phyloP scores from a whole-genome alignment of 2,888 invertebrate species.

The Pristionchus japonicus region DNA sequence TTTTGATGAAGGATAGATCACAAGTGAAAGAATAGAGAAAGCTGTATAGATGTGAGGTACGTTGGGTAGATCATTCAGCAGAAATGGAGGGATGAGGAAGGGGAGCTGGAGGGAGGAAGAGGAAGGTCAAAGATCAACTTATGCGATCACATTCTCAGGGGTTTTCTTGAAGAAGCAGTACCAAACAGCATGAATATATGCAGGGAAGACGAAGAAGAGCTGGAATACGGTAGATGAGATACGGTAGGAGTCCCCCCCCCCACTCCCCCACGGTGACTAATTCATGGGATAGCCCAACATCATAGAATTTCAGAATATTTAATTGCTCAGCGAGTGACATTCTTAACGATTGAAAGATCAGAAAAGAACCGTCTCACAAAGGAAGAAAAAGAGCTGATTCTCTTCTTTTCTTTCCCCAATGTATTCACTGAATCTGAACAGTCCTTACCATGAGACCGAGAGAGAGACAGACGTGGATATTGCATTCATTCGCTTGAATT shows the following conservation, averaged over 20 bases:
- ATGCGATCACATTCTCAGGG: conserved; percentile 52
- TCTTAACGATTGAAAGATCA: not conserved
- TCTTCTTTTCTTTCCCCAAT: not conserved
- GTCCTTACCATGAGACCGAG: conserved; percentile 55
- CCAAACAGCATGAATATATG: conserved; percentile 63
- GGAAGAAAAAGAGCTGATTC: not conserved
- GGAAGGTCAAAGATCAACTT: conserved; percentile 42
- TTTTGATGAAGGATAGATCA: not conserved
- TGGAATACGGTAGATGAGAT: not conserved
- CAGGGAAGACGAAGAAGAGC: conserved; percentile 61
- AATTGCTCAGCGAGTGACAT: not conserved
- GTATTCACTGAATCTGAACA: not conserved
- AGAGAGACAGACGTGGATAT: conserved; percentile 63
- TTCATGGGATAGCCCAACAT: not conserved
- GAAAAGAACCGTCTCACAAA: not conserved
- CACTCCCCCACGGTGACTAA: not conserved
- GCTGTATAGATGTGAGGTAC: not conserved
- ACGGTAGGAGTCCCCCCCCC: not conserved
- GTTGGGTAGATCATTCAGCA: not conserved
- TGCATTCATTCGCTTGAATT: conserved; percentile 65
- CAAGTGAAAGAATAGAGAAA: not conserved
- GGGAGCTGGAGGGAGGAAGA: not conserved
- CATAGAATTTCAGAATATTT: not conserved
- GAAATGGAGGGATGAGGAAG: conserved; percentile 2
- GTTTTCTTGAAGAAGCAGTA: conserved; percentile 63